These are phyloP conservation scores for Platyrinchus mystaceus DNA, from an alignment of 2,797 vertebrate species.

Conservation along the genomic window DNA sequence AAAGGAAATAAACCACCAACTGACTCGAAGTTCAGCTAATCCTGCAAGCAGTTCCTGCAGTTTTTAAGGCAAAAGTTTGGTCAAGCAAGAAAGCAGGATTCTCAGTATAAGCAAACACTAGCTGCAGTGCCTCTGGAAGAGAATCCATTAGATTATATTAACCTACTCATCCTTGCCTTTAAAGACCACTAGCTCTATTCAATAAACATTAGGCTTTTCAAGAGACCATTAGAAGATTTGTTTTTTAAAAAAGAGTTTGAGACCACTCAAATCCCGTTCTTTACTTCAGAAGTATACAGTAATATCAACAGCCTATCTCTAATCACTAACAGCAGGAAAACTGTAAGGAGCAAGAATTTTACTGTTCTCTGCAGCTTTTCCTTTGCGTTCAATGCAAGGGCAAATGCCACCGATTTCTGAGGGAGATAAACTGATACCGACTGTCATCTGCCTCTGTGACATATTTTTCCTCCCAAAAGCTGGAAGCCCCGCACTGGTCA, in stretches of 20 bases:
- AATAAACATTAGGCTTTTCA: not conserved
- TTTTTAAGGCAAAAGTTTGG: slow-evolving; percentile 25
- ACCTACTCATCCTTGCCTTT: not conserved
- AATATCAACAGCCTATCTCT: not conserved
- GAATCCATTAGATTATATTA: not conserved
- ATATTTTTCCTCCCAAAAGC: not conserved
- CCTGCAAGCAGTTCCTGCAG: not conserved
- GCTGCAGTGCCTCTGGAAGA: not conserved
- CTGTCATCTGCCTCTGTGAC: not conserved
- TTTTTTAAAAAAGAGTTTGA: not conserved
- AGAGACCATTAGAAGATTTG: not conserved
- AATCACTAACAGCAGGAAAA: not conserved
- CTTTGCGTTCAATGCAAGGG: not conserved
- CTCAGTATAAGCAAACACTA: not conserved
- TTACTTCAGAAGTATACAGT: not conserved
- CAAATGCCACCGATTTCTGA: not conserved
- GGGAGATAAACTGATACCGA: not conserved
- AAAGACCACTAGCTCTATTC: not conserved
- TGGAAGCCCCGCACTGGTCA: not conserved
- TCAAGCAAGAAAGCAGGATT: not conserved
- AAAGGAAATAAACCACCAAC: not conserved
- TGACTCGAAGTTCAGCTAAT: not conserved
- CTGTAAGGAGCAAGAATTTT: slow-evolving; percentile 45
- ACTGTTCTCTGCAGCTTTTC: slow-evolving; percentile 64
- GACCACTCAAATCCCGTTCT: not conserved